Base-by-base conservation (phyloP, 2,888 invertebrate genomes). In the Ophion ellenae region DNA sequence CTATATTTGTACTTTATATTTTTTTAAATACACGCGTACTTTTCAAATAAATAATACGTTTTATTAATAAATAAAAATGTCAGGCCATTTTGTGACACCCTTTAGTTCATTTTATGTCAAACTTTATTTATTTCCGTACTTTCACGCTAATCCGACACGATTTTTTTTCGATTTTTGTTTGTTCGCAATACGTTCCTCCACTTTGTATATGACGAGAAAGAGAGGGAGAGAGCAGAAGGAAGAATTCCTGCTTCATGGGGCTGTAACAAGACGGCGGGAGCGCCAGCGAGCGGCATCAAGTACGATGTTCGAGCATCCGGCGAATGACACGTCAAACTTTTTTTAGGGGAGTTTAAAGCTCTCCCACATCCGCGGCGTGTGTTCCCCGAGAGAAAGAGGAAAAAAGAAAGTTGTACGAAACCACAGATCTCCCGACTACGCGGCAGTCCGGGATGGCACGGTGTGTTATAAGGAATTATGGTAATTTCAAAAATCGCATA, bases 401-500 rank as follows among this genome's bases (percentile, higher is more conserved):
- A 59, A 64, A 36, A 70, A 32, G 77, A 81, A 73, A 67, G 28
- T 80, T 45, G 59, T 74, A 45, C 74, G 53, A 82, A 83, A 67
- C 82, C 66, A 63, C 75, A 74, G 66, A 79, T 82, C 82, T 59
- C 24, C 73, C 57, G 70, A 78, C 64, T 85, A 64, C 59, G 24
- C 14, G 67, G 14, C 40, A 71, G 78, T 75, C 66, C 78, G 78
- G 78, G 66, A 63, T 40, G 40, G 40, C 40, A 40, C 40, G 84
- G 81, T 83, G 82, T 84, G 74, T 85, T 84, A 79, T 81, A 83
- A 88, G 87, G 89, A 87, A 92, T 92, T 92, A 92, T 92, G 90
- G 89, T 92, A 92, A 92, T 92, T 88, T 87, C 70, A 78, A 85
- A 85, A 88, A 40, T 91, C 89, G 89, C 89, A 89, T 91, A 90